Evolutionary conservation across 64 coral and sea anemone species (phyloP), one percentile per base, ranked within the genome.

Genomic region (Pocillopora verrucosa): DNA sequence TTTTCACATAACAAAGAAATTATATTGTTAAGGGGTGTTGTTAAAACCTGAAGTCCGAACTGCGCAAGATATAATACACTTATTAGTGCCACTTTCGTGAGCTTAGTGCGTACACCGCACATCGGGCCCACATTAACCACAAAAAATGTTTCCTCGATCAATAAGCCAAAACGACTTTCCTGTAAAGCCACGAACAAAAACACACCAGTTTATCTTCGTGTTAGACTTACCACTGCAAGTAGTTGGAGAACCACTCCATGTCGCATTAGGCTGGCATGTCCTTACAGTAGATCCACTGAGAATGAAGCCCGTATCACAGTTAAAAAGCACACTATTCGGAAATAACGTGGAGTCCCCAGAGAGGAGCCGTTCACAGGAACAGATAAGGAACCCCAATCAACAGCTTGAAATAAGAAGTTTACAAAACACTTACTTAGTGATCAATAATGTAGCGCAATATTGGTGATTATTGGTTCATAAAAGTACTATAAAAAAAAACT

Each of bases 201-300:
- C 7, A 51, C 41, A 51, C 41, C 41, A 7, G 1, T 4, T 51
- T 51, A 7, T 51, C 1, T 51, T 7, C 41, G 41, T 51, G 41
- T 51, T 51, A 51, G 41, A 51, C 35, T n/a, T 65, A 88, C 94
- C 94, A 60, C 92, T 13, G 38, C 94, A 95, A 16, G 22, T 5
- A 3, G 89, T 78, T 36, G 80, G 22, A 2, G 20, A 57, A 7
- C 93, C 93, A 64, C 78, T 92, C 94, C 94, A 95, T 11, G 9
- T 83, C 26, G 76, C 86, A 84, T 88, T 84, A 9, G 89, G 84
- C 16, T 80, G 64, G 61, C 93, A 94, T 38, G 51, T 58, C 62
- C 75, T 75, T 24, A 74, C 65, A 67, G 58, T 26, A 56, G 78
- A 83, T 1, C 87, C 87, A 10, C 22, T 84, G 15, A 94, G 67